Evolutionary conservation across 2,113 vertebrate genomes (phyloP), one percentile per base, ranked within the genome.

Genomic region (Oncorhynchus kisutch): DNA sequence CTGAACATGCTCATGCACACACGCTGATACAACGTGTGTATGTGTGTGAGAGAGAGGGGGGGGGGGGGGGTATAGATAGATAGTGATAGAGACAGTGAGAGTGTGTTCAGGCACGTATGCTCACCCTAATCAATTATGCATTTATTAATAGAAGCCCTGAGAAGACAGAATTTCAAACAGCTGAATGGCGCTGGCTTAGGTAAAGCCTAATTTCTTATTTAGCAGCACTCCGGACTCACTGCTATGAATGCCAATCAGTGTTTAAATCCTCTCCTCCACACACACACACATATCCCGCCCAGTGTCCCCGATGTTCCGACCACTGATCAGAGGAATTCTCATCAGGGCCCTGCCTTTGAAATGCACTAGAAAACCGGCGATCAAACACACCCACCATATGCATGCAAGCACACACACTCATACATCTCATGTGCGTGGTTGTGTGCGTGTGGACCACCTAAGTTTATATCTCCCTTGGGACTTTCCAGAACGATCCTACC

Each of bases 161-260:
- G 90, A 92, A 91, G 91, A 89, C 88, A 89, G 88, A 88, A 89
- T 92, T 91, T 92, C 88, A 90, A 91, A 92, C 88, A 91, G 90
- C 89, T 88, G 88, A 92, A 92, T 88, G 84, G 83, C 86, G 90
- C 90, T 54, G 89, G 87, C 86, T 90, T 91, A 90, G 88, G 91
- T 91, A 90, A 92, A 92, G 90, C 89, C 89, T 91, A 91, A 93
- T 91, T 90, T 91, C 90, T 90, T 90, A 91, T 91, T 91, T 92
- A 90, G 91, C 86, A 88, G 89, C 90, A 81, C 88, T 89, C 87
- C 85, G 77, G 88, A 81, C 83, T 81, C 86, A 88, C 82, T 73
- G 87, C 90, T 84, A 84, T 91, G 90, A 92, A 92, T 92, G 90
- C 88, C 90, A 92, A 92, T 93, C 89, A 86, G 88, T 66, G 84